Base-by-base conservation (phyloP, 1,140 invertebrate species). In the Cydia amplana region DNA sequence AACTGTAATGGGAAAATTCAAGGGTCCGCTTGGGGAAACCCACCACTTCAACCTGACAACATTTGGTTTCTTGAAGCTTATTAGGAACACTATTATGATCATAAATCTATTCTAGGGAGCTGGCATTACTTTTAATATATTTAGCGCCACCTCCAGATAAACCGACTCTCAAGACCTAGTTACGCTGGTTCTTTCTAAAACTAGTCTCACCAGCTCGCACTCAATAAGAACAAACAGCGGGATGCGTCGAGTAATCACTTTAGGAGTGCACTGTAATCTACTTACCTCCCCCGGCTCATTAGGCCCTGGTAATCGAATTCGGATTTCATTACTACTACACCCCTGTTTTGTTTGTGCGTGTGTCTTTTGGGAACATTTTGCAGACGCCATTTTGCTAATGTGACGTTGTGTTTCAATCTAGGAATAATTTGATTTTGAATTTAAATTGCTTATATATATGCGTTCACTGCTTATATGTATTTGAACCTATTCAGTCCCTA, bases 301-400 rank as follows among this genome's bases (percentile, higher is more conserved):
- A 82, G 75, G 72, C 75, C 76, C 79, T 78, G 80, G 73, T 82
- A 82, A 84, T 84, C 81, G 77, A 82, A 82, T 84, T 82, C 76
- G 63, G 78, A 84, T 82, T 81, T 82, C 83, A 84, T 84, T 82
- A 82, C 49, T 43, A 49, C 23, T 32, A 72, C 77, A 72, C 72
- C 82, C 81, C 77, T 72, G 4, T 4, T 64, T 55, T 75, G 77
- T 63, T n/a, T 77, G 72, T 80, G 78, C 79, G 77, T 82, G 77
- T 78, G 75, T 36, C 67, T 65, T 67, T 64, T 70, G 70, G 25
- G 75, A 32, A 49, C 76, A 63, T 65, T 63, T 63, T 72, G 65
- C 72, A 73, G 72, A 25, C 72, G 12, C 25, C 20, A 46, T 46
- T 25, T 73, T 73, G 46, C 6, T 73, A 25, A 28, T 51, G 72